Evolutionary conservation across 2,113 vertebrate species (phyloP), one percentile per base, ranked within the genome.

Genomic region (Tyrannus savana): DNA sequence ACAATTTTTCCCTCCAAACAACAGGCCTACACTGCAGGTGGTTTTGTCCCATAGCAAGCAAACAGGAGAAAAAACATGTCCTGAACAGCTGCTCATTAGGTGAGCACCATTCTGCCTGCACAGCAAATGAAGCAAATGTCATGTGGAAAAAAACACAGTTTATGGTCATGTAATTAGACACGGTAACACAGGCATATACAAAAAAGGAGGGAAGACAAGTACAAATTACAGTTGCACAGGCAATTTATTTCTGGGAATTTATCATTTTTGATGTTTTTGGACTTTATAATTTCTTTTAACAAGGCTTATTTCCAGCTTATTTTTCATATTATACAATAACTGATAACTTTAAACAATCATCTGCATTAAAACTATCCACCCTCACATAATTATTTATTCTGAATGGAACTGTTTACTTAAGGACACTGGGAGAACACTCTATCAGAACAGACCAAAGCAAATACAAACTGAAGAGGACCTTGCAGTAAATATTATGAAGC

Each of bases 21-120:
- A 74, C 83, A 95, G 83, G 21, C 47, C 50, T 71, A 10, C 16
- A 3, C 63, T 93, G 90, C 89, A 89, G 95, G 94, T 93, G 68
- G 67, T 55, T 95, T 74, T 84, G 64, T 91, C 90, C 92, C 85
- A 78, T 41, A 67, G 84, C 2, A 22, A 90, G 90, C 68, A 86
- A 88, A 73, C 33, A 84, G 67, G 55, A 74, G 47, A 67, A 76
- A 89, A 60, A 60, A 24, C 64, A 52, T 17, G 5, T 84, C 83
- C 88, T 30, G 47, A 94, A 72, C 95, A 97, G 93, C 95, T 96
- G 95, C 69, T 91, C 88, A 93, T 96, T 94, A 96, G 76, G 75
- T 88, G 76, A 95, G 79, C 35, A 74, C 52, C 23, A 35, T 80
- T 84, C 83, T 86, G 68, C 64, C 44, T 84, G 68, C 77, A 90